Evolutionary conservation across 2,888 invertebrate species (phyloP), one percentile per base, ranked within the genome.

Genomic region (Eupeodes latifasciatus): DNA sequence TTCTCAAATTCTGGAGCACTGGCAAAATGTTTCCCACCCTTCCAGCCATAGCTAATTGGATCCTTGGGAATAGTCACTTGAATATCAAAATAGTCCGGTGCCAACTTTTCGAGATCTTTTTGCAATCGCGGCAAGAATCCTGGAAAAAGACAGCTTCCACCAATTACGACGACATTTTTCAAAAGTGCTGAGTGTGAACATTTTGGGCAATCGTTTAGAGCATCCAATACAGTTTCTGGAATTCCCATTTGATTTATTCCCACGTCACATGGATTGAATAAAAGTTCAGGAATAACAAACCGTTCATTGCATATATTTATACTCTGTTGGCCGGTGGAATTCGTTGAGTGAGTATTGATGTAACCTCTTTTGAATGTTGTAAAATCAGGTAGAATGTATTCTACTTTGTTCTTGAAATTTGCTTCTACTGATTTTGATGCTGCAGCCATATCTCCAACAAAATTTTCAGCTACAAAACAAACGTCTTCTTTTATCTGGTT

Each of bases 401-500:
- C 99, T 90, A 96, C 95, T 5, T 96, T 95, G 78, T 98, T 97
- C 27, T 84, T 84, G 19, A 51, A 79, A 16, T 44, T 19, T 1
- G 40, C 12, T 5, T 96, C 95, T 91, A 96, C 96, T 53, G 95
- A 95, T 49, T 95, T 94, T 19, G 94, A 94, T 92, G 95, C 94
- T 66, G 95, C 95, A 81, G 95, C 95, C 96, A 98, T 96, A 91
- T 99, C 98, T 27, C 94, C 94, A 91, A 95, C 95, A 91, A 98
- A 98, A 92, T 99, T 95, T 90, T 95, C 94, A 0, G 99, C 96
- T 0, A 99, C 98, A 94, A 96, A 99, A 92, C 99, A 99, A 0
- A 97, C 96, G 92, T 99, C 99, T 94, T 99, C 99, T 93, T 99
- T 99, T 0, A 97, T 97, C 94, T 99, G 99, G 94, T 99, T 99